A percentile compares a stretch with the other conserved stretches of the same genome.
phyloP scores from a whole-genome alignment of 2,888 invertebrate species.

The Schrankia costaestrigalis region DNA sequence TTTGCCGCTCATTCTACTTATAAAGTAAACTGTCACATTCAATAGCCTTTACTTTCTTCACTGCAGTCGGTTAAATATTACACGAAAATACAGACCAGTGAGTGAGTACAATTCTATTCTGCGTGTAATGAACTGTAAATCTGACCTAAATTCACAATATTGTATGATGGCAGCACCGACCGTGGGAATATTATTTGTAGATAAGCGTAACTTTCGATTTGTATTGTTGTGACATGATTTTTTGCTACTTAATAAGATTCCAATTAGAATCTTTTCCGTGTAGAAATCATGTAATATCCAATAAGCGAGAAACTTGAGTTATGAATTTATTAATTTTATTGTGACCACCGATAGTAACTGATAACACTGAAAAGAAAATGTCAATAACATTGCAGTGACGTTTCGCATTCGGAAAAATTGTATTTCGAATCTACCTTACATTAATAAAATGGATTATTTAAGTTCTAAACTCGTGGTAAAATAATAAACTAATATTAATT shows the following conservation, averaged over 20 bases:
- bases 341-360: constrained; percentile 43
- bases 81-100: background rate
- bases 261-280: constrained; percentile 47
- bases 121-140: constrained; percentile 42
- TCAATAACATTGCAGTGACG: constrained; percentile 69
- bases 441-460: constrained; percentile 63
- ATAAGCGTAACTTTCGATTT: constrained; percentile 60
- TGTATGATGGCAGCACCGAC: constrained; percentile 55
- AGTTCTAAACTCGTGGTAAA: constrained; percentile 60
- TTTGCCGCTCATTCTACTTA: no score
- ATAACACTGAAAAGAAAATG: constrained; percentile 58
- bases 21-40: no score
- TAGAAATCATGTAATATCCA: constrained; percentile 37
- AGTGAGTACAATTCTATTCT: constrained; percentile 4
- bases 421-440: constrained; percentile 66
- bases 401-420: constrained; percentile 63
- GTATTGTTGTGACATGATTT: constrained; percentile 52
- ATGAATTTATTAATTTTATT: constrained; percentile 16
- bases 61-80: no score
- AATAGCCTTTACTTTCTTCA: background rate
- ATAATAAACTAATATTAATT: constrained; percentile 43
- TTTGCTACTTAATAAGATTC: constrained; percentile 49
- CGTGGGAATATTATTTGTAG: constrained; percentile 61
- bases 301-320: constrained; percentile 14
- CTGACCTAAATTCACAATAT: constrained; percentile 48